Evolutionary conservation across 2,888 invertebrate species (phyloP).

Genomic region (Alloplasta piceator): DNA sequence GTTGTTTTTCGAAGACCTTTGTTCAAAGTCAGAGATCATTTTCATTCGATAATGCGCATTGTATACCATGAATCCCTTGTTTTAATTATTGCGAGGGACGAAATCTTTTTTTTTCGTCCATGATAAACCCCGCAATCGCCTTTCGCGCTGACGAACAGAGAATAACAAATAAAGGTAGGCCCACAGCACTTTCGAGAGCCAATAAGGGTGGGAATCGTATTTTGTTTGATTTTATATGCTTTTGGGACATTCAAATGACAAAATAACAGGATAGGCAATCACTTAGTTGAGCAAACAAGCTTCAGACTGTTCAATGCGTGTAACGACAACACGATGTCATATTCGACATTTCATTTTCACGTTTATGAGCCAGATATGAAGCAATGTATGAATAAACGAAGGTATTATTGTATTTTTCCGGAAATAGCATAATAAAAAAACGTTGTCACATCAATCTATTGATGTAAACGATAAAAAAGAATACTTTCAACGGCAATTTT

Average conservation of each 20-base stretch:
- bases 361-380: neutral
- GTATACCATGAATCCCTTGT: slow-evolving; percentile 1
- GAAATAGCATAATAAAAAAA: slow-evolving; percentile 3
- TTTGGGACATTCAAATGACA: slow-evolving; percentile 29
- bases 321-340: neutral
- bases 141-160: neutral
- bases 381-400: neutral
- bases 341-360: slow-evolving; percentile 1
- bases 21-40: slow-evolving; percentile 25
- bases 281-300: slow-evolving; percentile 61
- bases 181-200: neutral
- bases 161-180: slow-evolving; percentile 31
- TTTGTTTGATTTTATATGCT: slow-evolving; percentile 28
- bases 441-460: slow-evolving; percentile 34
- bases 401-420: slow-evolving; percentile 12
- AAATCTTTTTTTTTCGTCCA: slow-evolving; percentile 6
- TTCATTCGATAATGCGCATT: slow-evolving; percentile 24
- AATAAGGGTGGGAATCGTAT: neutral
- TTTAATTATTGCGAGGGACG: slow-evolving; percentile 48
- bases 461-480: neutral
- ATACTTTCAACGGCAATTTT: slow-evolving; percentile 13
- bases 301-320: neutral
- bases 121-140: neutral
- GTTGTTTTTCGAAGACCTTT: slow-evolving; percentile 27
- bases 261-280: slow-evolving; percentile 61